These are phyloP conservation scores for Actinernus sp. DNA, from an alignment of 92 coral and sea anemone species.

Conservation along the genomic window DNA sequence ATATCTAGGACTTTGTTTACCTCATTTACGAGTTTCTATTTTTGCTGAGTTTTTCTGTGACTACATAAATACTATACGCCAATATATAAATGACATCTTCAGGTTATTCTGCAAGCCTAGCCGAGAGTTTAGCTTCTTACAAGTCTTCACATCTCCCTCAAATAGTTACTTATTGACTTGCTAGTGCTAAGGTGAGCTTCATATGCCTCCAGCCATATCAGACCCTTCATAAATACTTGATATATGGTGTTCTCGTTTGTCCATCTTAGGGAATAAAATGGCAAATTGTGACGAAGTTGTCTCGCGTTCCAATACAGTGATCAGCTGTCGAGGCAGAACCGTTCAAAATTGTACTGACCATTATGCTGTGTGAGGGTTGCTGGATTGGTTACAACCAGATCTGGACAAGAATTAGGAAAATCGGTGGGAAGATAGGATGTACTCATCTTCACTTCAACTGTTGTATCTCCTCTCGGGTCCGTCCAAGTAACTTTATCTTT, in stretches of 20 bases:
- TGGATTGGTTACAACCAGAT: slow-evolving; percentile 64
- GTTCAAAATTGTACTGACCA: slow-evolving; percentile 23
- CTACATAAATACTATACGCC: no score
- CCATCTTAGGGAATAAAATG: slow-evolving; percentile 73
- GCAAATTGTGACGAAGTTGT: slow-evolving; percentile 63
- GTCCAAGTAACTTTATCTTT: slow-evolving; percentile 66
- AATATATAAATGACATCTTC: no score
- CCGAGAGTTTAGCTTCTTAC: not conserved
- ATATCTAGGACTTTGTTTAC: no score
- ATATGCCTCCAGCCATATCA: slow-evolving; percentile 90
- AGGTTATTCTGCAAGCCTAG: slow-evolving; percentile 1
- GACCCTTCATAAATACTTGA: slow-evolving; percentile 86
- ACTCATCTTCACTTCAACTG: slow-evolving; percentile 62
- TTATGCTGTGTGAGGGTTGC: slow-evolving; percentile 15
- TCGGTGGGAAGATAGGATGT: slow-evolving; percentile 73
- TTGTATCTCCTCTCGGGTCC: slow-evolving; percentile 59
- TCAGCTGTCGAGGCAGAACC: slow-evolving; percentile 8
- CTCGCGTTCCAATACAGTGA: slow-evolving; percentile 44
- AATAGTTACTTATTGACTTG: slow-evolving; percentile 36
- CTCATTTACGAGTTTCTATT: no score
- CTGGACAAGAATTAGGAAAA: slow-evolving; percentile 83
- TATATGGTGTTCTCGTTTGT: slow-evolving; percentile 68
- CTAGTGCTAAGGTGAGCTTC: slow-evolving; percentile 82
- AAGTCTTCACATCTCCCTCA: slow-evolving; percentile 53
- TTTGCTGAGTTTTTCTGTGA: no score